Base-by-base conservation (phyloP, 2,797 vertebrate genomes). In the Orientallactaga sibirica region DNA sequence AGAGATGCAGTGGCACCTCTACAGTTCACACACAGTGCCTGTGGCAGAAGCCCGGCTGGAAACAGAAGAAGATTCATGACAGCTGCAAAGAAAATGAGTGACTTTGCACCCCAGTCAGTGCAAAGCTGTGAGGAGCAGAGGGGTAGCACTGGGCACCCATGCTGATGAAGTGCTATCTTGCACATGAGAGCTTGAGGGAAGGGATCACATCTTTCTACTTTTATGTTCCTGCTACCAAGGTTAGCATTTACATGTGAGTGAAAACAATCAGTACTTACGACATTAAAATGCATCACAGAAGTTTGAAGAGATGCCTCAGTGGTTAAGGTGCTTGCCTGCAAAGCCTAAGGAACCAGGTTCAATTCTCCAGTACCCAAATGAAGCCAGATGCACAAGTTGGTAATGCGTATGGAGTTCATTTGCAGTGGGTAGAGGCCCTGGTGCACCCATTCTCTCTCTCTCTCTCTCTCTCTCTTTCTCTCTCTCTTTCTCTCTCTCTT, bases 161-260 rank as follows among this genome's bases (percentile, higher is more conserved):
- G 9, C 41, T 24, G 25, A 16, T 7, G 2, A 33, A 24, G 11
- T 70, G 37, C 29, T 16, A 24, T 48, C 74, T 83, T 7, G 14
- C 41, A 24, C 74, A 22, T 48, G 37, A 75, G 43, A 58, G 25
- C 11, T 37, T 62, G 29, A 86, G 81, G 86, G 75, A 82, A 58
- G 7, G 19, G 16, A 66, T 86, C 5, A 0, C 0, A 0, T n/a
- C 22, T 37, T 67, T 78, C 55, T 77, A 3, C 43, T 73, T 64
- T 64, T 37, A 74, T 66, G n/a, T 37, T 55, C 18, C 55, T 33
- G 58, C 43, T 58, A 48, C 33, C 2, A 12, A 81, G 62, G 76
- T 64, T 74, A 74, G 41, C 3, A 43, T 78, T 84, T 85, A 18
- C 64, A 66, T 14, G 25, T 3, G 29, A 82, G 16, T 22, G 43